phyloP scores from a whole-genome alignment of 2,888 invertebrate genomes.

The Catocala nupta region DNA sequence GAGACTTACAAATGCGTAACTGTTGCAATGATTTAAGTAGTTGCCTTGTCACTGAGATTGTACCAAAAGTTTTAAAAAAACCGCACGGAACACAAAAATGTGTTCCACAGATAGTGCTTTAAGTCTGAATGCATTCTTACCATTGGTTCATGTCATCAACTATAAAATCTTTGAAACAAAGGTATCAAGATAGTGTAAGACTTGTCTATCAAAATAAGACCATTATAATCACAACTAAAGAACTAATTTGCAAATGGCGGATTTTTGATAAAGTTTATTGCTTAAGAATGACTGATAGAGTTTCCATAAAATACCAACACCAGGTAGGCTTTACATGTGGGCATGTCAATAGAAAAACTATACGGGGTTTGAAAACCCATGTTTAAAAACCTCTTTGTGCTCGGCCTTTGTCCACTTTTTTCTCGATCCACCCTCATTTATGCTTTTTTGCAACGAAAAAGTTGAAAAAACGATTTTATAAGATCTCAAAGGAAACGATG shows the following conservation, averaged over 20 bases:
- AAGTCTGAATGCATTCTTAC: too few species aligned
- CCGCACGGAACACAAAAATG: too few species aligned
- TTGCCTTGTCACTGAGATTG: too few species aligned
- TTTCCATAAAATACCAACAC: conserved; percentile 41
- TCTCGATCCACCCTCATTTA: conserved; percentile 77
- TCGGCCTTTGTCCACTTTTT: conserved; percentile 84
- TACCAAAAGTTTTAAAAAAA: too few species aligned
- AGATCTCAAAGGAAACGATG: conserved; percentile 84
- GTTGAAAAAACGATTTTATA: conserved; percentile 77
- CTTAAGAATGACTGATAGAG: conserved; percentile 33
- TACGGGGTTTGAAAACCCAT: conserved; percentile 73
- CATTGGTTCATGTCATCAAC: too few species aligned
- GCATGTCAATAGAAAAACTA: conserved; percentile 65
- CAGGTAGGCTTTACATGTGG: conserved; percentile 56
- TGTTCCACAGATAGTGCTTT: too few species aligned
- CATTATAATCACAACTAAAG: too few species aligned
- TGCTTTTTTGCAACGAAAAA: conserved; percentile 80
- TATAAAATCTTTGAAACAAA: too few species aligned
- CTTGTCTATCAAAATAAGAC: too few species aligned
- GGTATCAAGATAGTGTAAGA: too few species aligned
- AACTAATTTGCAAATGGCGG: conserved; percentile 16
- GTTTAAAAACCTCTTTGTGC: conserved; percentile 77
- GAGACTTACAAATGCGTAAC: too few species aligned
- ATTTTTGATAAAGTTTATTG: conserved; percentile 16
- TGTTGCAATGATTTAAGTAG: too few species aligned